Evolutionary conservation across 2,888 invertebrate species (phyloP).

Genomic region (Parapristionchus giblindavisi): DNA sequence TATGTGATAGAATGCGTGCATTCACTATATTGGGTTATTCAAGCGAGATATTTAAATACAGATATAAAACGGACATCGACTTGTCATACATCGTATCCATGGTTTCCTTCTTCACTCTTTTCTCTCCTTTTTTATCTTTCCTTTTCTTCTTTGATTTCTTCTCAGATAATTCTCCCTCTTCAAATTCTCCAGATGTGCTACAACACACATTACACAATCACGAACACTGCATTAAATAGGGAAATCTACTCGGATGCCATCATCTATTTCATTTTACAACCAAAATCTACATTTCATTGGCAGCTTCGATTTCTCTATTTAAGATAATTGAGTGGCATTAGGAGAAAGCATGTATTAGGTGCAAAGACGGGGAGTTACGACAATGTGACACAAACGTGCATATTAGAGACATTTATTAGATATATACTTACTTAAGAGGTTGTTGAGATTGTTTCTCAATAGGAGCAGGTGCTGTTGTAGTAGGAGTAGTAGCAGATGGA

Average conservation of each 20-base stretch:
- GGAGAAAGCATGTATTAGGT: too few species aligned
- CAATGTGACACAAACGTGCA: not conserved
- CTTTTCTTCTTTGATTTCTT: not conserved
- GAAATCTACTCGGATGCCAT: too few species aligned
- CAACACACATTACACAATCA: conserved; percentile 16
- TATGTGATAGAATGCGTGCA: not conserved
- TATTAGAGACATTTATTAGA: not conserved
- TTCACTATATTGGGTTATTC: conserved; percentile 16
- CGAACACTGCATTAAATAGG: too few species aligned
- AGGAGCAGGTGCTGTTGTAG: not conserved
- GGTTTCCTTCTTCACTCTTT: conserved; percentile 15
- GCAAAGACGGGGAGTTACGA: too few species aligned
- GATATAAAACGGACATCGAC: conserved; percentile 20
- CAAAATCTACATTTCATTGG: too few species aligned
- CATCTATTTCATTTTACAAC: too few species aligned
- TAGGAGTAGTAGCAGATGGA: not conserved
- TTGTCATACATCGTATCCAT: conserved; percentile 18
- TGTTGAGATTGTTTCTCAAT: not conserved
- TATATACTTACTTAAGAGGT: conserved; percentile 13
- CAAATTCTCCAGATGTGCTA: not conserved
- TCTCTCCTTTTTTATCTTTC: not conserved
- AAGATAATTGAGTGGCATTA: too few species aligned
- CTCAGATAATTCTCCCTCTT: not conserved
- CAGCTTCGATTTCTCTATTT: too few species aligned
- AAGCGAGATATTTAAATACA: too few species aligned